Percentiles rank a stretch among this genome's conserved stretches.
These are phyloP conservation scores for Mesoligia furuncula DNA, from an alignment of 2,888 invertebrate genomes.

Conservation along the genomic window DNA sequence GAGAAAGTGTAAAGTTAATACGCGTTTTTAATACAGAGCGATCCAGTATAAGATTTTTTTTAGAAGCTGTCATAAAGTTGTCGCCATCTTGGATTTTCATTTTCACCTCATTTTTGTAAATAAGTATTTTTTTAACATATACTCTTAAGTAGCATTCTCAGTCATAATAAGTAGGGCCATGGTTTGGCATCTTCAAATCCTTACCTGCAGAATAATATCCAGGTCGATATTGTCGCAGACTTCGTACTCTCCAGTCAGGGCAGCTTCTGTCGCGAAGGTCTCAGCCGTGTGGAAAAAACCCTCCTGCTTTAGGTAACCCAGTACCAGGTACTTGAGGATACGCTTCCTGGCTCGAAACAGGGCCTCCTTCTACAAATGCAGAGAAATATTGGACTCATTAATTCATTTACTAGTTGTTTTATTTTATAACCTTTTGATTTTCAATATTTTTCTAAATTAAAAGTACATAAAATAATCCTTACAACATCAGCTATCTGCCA, in stretches of 20 bases:
- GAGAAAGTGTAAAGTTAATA: no score
- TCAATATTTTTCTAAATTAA: background rate
- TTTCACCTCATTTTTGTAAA: no score
- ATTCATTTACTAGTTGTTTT: background rate
- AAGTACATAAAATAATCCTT: background rate
- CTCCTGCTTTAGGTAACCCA: conserved; percentile 92
- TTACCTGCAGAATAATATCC: conserved; percentile 94
- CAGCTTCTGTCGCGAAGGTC: conserved; percentile 93
- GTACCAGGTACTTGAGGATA: conserved; percentile 91
- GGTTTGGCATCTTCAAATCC: background rate
- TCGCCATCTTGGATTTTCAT: no score
- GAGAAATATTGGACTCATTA: background rate
- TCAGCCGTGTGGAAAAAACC: conserved; percentile 92
- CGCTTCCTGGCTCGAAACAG: conserved; percentile 84
- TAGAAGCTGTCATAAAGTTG: no score
- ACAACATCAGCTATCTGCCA: background rate
- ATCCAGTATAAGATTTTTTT: no score
- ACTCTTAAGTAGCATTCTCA: background rate
- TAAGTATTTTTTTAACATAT: background rate
- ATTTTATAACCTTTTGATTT: background rate
- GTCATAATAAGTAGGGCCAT: background rate
- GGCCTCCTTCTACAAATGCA: conserved; percentile 81
- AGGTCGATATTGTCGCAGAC: conserved; percentile 98
- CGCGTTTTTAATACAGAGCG: no score
- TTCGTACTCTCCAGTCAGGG: conserved; percentile 92